These are phyloP conservation scores for Colaptes auratus DNA, from an alignment of 2,113 vertebrate genomes.

Conservation along the genomic window DNA sequence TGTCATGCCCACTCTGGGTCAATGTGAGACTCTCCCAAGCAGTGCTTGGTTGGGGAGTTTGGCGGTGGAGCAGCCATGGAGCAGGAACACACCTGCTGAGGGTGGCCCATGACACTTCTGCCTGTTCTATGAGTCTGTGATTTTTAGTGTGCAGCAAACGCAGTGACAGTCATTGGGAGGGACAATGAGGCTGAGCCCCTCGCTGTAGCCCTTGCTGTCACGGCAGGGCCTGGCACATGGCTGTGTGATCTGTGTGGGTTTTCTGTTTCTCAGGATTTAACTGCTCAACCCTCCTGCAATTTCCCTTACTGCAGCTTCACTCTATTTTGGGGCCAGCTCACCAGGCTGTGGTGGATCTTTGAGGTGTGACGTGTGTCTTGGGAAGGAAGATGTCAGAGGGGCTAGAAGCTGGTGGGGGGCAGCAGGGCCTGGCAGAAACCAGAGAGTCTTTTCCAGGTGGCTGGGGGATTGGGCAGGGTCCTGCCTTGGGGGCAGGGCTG, in stretches of 20 bases:
- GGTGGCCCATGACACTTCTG: fast-evolving
- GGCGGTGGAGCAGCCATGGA: neutral
- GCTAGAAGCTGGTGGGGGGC: neutral
- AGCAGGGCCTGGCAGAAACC: neutral
- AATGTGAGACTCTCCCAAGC: fast-evolving
- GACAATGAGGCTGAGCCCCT: fast-evolving
- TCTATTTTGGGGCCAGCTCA: neutral
- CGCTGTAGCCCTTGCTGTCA: too few relatives aligned
- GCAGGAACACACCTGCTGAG: neutral
- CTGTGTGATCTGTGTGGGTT: neutral
- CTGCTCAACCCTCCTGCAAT: neutral
- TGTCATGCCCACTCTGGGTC: fast-evolving
- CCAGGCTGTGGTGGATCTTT: neutral
- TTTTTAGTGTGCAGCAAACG: fast-evolving
- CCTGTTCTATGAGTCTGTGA: too few relatives aligned
- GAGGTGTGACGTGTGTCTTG: fast-evolving
- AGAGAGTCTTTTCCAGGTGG: fast-evolving
- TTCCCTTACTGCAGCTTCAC: fast-evolving
- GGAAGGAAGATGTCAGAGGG: neutral
- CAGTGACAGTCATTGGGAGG: fast-evolving
- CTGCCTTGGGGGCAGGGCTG: neutral
- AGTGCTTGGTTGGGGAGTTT: fast-evolving
- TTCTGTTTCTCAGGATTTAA: neutral
- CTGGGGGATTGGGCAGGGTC: neutral
- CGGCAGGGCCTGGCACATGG: neutral